Evolutionary conservation across 35 echinoderm and acorn worm species (phyloP).

Genomic region (Ophioderma brevispina): DNA sequence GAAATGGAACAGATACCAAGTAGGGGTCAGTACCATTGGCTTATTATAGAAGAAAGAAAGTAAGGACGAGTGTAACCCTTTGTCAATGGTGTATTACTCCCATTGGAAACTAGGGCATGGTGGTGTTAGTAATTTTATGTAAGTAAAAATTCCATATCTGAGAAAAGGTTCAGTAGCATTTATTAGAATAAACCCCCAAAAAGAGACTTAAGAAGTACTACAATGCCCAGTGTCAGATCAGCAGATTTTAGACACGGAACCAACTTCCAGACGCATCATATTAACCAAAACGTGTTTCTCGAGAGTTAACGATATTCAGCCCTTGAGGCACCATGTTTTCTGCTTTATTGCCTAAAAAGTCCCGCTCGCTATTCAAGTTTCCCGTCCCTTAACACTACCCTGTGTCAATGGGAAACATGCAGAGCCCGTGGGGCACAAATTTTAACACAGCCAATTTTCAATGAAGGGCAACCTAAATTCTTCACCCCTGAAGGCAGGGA

Average conservation of each 20-base stretch:
- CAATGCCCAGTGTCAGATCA: background rate
- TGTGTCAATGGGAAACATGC: slow-evolving; percentile 3
- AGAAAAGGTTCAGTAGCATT: too few species aligned
- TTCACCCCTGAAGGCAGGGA: slow-evolving; percentile 1
- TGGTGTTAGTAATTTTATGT: too few species aligned
- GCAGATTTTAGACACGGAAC: too few species aligned
- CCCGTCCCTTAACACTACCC: slow-evolving; percentile 3
- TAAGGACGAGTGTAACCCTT: too few species aligned
- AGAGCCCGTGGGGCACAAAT: slow-evolving; percentile 7
- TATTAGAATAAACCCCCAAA: too few species aligned
- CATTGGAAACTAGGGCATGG: too few species aligned
- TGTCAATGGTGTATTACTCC: too few species aligned
- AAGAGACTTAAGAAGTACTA: too few species aligned
- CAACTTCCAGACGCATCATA: background rate
- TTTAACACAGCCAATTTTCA: slow-evolving; percentile 11
- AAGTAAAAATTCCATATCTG: too few species aligned
- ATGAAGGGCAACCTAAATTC: slow-evolving; percentile 10
- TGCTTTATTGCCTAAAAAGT: slow-evolving; percentile 10
- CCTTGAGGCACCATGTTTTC: background rate
- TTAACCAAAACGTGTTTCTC: background rate
- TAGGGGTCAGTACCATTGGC: too few species aligned
- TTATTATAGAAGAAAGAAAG: too few species aligned
- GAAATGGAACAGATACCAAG: too few species aligned
- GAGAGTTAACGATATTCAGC: background rate
- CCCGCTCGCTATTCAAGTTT: slow-evolving; percentile 12